Conservation (phyloP, 2,888 invertebrate species). For the Cyrtodaria siliqua region DNA sequence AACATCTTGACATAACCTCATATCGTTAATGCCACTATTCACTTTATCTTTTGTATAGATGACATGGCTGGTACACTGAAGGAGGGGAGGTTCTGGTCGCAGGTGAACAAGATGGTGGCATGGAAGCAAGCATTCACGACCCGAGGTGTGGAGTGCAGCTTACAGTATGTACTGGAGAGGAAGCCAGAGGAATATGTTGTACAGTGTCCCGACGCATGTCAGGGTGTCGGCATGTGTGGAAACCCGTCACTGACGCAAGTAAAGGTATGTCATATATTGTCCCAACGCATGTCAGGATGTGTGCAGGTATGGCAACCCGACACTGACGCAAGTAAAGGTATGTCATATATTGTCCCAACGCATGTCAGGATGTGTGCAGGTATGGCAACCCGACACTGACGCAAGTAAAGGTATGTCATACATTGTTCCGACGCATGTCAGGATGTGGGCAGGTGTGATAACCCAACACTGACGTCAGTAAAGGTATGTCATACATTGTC, state of each 20-base stretch:
- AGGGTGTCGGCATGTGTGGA: conserved; percentile 72
- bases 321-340: conserved; percentile 67
- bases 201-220: conserved; percentile 71
- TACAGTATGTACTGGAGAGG: conserved; percentile 73
- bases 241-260: conserved; percentile 68
- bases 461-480: conserved; percentile 67
- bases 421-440: conserved; percentile 72
- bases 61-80: conserved; percentile 71
- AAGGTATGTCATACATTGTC: conserved; percentile 48
- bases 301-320: conserved; percentile 71
- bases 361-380: conserved; percentile 70
- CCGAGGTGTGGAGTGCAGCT: conserved; percentile 44
- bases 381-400: conserved; percentile 71
- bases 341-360: conserved; percentile 64
- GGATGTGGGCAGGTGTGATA: conserved; percentile 71
- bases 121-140: conserved; percentile 63
- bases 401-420: conserved; percentile 66
- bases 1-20: too few relatives aligned
- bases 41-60: conserved; percentile 54
- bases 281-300: conserved; percentile 73
- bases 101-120: conserved; percentile 68
- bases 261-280: conserved; percentile 66
- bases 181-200: conserved; percentile 71
- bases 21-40: too few relatives aligned
- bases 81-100: conserved; percentile 73